phyloP scores from a whole-genome alignment of 2,113 vertebrate genomes.

The Procapra przewalskii region DNA sequence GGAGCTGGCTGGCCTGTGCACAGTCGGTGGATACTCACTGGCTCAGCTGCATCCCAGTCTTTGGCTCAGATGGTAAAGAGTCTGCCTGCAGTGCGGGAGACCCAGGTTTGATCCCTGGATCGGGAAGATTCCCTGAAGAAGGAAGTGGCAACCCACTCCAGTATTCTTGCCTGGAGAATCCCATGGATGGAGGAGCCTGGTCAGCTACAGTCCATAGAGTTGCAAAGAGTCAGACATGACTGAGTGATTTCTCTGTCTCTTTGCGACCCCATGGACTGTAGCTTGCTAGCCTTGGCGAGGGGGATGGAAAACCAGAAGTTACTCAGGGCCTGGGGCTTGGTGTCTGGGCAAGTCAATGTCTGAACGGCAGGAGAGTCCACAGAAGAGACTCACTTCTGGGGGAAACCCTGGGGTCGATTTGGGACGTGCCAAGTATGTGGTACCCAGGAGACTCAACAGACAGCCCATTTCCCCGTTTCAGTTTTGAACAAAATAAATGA shows the following conservation, averaged over 20 bases:
- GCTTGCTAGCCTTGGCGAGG: not conserved
- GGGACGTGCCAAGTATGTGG: not conserved
- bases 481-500: not conserved
- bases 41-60: fast-evolving
- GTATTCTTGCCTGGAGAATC: not conserved
- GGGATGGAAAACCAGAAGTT: not conserved
- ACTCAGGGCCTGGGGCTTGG: not conserved
- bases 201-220: not conserved
- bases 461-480: not conserved
- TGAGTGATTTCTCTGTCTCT: not conserved
- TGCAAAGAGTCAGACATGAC: not conserved
- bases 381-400: not conserved
- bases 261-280: not conserved
- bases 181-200: not conserved
- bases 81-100: not conserved
- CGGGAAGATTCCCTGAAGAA: not conserved
- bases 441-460: not conserved
- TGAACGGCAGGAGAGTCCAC: not conserved
- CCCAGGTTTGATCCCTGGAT: not conserved
- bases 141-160: not conserved
- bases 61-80: not conserved
- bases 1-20: not conserved
- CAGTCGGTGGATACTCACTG: not conserved
- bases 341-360: fast-evolving
- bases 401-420: not conserved